Percentiles rank a stretch among this genome's conserved stretches.
phyloP scores from a whole-genome alignment of 2,888 invertebrate genomes.

The Ectropis crepuscularia region DNA sequence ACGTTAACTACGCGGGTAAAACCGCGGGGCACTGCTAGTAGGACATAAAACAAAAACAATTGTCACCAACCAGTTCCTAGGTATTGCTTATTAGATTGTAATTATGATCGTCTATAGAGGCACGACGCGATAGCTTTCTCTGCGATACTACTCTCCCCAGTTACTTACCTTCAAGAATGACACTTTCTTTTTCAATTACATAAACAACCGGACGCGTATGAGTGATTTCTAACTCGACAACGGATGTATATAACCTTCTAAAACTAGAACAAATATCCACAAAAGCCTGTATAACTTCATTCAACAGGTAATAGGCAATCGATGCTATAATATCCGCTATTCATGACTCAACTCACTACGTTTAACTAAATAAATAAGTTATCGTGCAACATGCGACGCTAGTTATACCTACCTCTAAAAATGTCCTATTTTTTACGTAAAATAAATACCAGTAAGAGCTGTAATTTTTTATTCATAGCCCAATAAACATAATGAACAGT shows the following conservation, averaged over 20 bases:
- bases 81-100: too few relatives aligned
- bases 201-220: slow-evolving; percentile 14
- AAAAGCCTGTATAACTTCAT: slow-evolving; percentile 2
- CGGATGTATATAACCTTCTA: slow-evolving; percentile 10
- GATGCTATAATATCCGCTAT: slow-evolving; percentile 21
- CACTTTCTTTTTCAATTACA: slow-evolving; percentile 21
- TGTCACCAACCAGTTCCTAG: too few relatives aligned
- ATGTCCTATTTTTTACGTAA: slow-evolving; percentile 25
- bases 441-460: slow-evolving; percentile 26
- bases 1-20: too few relatives aligned
- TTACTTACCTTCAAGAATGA: not conserved
- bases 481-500: slow-evolving; percentile 32
- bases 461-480: slow-evolving; percentile 30
- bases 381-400: slow-evolving; percentile 34
- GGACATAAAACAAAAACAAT: too few relatives aligned
- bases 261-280: slow-evolving; percentile 6
- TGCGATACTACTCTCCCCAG: not conserved
- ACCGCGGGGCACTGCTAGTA: too few relatives aligned
- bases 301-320: slow-evolving; percentile 29
- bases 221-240: slow-evolving; percentile 4
- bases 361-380: slow-evolving; percentile 28
- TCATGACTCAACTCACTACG: slow-evolving; percentile 18
- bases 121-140: slow-evolving; percentile 3
- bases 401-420: slow-evolving; percentile 28
- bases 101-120: too few relatives aligned